A percentile compares a stretch with the other conserved stretches of the same genome.
Conservation (phyloP, 2,113 vertebrate genomes). For the Peromyscus californicus region DNA sequence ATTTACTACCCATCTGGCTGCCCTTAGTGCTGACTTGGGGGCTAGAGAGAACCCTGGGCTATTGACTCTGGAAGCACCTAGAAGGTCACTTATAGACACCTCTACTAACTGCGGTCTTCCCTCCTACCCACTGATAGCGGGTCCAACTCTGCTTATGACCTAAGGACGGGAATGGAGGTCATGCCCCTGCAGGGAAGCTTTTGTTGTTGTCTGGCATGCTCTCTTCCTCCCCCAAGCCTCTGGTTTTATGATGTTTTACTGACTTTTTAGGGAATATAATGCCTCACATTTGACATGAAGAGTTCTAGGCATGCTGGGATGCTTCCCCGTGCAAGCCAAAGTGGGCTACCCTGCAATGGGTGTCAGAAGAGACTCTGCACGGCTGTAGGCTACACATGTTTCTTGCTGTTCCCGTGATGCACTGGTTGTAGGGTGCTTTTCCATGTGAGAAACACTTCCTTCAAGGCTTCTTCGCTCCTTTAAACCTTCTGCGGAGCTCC, state of each 20-base stretch:
- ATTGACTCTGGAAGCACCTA: accelerated
- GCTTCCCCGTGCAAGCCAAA: too few species aligned
- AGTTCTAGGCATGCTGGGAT: background rate
- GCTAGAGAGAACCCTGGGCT: background rate
- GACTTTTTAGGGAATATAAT: background rate
- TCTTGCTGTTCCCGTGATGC: background rate
- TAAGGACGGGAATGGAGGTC: background rate
- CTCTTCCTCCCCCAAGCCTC: background rate
- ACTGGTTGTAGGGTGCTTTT: background rate
- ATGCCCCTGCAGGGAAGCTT: accelerated
- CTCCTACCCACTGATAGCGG: accelerated
- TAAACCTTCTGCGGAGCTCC: accelerated
- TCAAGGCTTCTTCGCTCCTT: background rate
- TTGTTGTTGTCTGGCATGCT: background rate
- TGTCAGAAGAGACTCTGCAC: background rate
- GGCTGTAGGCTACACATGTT: too few species aligned
- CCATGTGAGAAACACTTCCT: background rate
- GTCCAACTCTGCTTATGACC: background rate
- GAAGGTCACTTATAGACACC: constrained; percentile 36
- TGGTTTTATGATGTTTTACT: background rate
- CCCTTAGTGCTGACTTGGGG: accelerated
- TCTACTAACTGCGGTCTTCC: background rate
- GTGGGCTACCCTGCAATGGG: too few species aligned
- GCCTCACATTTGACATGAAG: background rate
- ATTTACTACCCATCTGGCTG: too few species aligned